Evolutionary conservation across 2,888 invertebrate genomes (phyloP).

Genomic region (Argyra leucocephala): DNA sequence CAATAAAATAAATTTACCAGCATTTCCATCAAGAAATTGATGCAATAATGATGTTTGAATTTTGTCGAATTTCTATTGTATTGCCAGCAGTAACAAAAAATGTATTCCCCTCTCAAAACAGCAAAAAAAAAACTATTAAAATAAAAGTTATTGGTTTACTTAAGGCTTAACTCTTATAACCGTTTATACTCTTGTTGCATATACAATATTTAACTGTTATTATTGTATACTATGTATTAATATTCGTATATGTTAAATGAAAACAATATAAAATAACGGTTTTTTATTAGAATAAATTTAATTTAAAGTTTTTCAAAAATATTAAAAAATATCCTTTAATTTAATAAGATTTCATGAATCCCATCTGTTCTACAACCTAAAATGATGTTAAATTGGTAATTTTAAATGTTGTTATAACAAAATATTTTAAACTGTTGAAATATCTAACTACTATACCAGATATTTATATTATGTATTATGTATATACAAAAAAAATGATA

Average conservation of each 20-base stretch:
- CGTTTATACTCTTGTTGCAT: too few species aligned
- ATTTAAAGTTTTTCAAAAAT: neutral
- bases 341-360: neutral
- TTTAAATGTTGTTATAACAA: neutral
- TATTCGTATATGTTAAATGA: too few species aligned
- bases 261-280: too few species aligned
- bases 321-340: neutral
- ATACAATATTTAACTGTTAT: too few species aligned
- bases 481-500: too few species aligned
- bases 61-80: neutral
- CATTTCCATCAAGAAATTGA: neutral
- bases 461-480: too few species aligned
- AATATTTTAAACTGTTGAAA: too few species aligned
- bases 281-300: neutral
- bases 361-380: neutral
- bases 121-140: neutral
- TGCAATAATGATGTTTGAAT: neutral
- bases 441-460: too few species aligned
- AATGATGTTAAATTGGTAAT: neutral
- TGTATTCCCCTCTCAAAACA: neutral
- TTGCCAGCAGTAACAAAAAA: too few species aligned
- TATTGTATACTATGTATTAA: too few species aligned
- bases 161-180: neutral
- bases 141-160: neutral
- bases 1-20: neutral